Evolutionary conservation across 2,797 vertebrate species (phyloP), one percentile per base, ranked within the genome.

Genomic region (Adrianichthys oophorus): DNA sequence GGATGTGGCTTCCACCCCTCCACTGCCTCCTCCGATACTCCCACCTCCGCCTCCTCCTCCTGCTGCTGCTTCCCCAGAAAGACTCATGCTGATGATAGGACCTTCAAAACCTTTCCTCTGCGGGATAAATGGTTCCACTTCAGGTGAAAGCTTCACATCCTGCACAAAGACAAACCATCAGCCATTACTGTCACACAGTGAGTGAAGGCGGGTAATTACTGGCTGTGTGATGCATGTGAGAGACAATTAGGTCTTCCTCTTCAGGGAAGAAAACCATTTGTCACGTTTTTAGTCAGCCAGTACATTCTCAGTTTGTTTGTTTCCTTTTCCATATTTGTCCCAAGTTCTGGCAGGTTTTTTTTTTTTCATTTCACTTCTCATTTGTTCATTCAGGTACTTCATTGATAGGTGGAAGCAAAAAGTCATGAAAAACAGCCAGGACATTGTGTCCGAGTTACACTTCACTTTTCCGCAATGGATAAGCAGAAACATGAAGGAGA

Each of bases 81-180:
- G 91, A 41, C 94, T 94, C 95, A 98, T 95, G 69, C 92, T 92
- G 81, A 98, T 93, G 83, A 95, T 83, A 65, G 94, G 85, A 29
- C 94, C 90, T 79, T 99, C 97, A 10, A 91, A 83, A 86, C 90
- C 94, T 91, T 98, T 99, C 91, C 95, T 98, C 92, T 98, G 96
- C 62, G 98, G 98, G 92, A 98, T 92, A 89, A 99, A 99, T 0
- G 98, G 97, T 83, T 99, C 97, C 68, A 99, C 98, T 90, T 99
- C 98, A 52, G 97, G 95, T 71, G 97, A 99, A 70, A 99, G 93
- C 87, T 98, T 98, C 84, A 96, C 94, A 93, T 98, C 98, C 98
- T 99, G 85, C 56, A 70, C 13, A 74, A 52, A 72, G 6, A 65
- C 14, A 80, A 62, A 79, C 7, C 2, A 42, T 47, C 7, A 43